Conservation (phyloP, 2,113 vertebrate species). For the Isichthys henryi region DNA sequence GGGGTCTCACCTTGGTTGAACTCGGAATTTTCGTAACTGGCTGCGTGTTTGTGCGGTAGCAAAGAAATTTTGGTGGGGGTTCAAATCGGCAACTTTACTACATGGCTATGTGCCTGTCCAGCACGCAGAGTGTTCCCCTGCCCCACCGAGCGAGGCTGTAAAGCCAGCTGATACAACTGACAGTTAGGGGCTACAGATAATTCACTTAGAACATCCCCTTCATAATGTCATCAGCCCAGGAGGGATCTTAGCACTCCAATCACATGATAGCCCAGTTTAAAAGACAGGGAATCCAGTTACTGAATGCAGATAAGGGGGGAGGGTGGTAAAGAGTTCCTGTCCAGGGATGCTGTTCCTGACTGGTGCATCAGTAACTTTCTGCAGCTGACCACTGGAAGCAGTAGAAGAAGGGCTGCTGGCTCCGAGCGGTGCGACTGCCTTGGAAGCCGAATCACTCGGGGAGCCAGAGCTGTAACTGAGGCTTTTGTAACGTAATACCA, state of each 20-base stretch:
- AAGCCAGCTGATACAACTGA: conserved; percentile 8
- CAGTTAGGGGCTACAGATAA: conserved; percentile 2
- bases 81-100: neutral
- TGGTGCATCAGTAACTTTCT: neutral
- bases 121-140: neutral
- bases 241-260: neutral
- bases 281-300: neutral
- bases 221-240: neutral
- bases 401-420: neutral
- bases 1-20: neutral
- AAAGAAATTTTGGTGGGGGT: neutral
- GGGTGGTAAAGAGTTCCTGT: neutral
- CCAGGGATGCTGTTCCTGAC: neutral
- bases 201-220: neutral
- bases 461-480: neutral
- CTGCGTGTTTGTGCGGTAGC: neutral
- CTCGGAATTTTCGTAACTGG: neutral
- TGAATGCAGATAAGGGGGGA: neutral
- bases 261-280: neutral
- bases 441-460: neutral
- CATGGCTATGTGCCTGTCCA: neutral
- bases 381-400: neutral
- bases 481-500: neutral
- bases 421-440: neutral
- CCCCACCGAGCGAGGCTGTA: neutral